Base-by-base conservation (phyloP, 2,113 vertebrate species). In the Rhynchopsitta pachyrhyncha region DNA sequence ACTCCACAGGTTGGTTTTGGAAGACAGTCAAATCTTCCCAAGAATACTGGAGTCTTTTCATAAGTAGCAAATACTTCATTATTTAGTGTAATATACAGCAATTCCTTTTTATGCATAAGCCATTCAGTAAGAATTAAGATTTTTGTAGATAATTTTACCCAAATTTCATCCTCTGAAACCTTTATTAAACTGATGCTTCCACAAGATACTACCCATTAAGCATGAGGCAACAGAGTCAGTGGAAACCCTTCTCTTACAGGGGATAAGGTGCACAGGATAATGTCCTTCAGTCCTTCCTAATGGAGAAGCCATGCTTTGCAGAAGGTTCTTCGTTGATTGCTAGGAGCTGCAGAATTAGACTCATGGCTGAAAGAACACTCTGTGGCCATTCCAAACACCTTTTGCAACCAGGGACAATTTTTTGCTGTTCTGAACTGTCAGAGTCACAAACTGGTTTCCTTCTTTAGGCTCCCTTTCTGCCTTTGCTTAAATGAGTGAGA, bases 341-440 rank as follows among this genome's bases (percentile, higher is more conserved):
- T 41, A 49, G 52, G 8, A 92, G 49, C 28, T 79, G 3, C 11
- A 73, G n/a, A 90, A 91, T 49, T 84, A 80, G 52, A 52, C 19
- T 7, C 31, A 50, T 16, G 14, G 52, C 27, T 28, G 7, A 63
- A 67, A 0, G 52, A 50, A 41, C 2, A 8, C 11, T 35, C n/a
- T 31, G 14, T 52, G 31, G 22, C 6, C 9, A 20, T 75, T 81
- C 19, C 20, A 71, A 64, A 35, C 2, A 3, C 35, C 17, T 67
- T 88, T 77, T 49, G 13, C 13, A 71, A 44, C 11, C 74, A 42
- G 5, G 3, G n/a, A 1, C 7, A 89, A 10, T 24, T 33, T 84
- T 77, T 82, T 69, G 3, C 27, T 1, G 0, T 46, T 57, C 44
- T 69, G 2, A 57, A 57, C 16, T 2, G 1, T 78, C 37, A 67